Percentiles rank a stretch among this genome's conserved stretches.
These are phyloP conservation scores for Platysteira castanea DNA, from an alignment of 2,113 vertebrate genomes.

Conservation along the genomic window DNA sequence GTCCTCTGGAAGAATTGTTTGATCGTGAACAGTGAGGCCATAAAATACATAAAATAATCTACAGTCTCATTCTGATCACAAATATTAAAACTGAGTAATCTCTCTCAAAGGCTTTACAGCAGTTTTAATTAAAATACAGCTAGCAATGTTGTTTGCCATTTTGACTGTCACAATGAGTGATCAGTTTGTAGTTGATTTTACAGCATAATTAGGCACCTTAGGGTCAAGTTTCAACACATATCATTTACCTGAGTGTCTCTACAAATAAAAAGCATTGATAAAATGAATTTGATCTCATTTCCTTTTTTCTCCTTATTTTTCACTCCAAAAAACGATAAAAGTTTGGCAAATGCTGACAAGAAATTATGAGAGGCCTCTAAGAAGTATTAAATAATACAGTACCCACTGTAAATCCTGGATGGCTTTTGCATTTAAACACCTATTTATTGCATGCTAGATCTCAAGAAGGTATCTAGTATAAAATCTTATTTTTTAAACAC, in stretches of 20 bases:
- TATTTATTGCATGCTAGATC: not conserved
- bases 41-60: not conserved
- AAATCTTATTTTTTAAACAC: not conserved
- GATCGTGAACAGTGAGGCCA: not conserved
- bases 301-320: not conserved
- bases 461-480: not conserved
- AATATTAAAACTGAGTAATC: not conserved
- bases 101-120: not conserved
- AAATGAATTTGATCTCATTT: not conserved
- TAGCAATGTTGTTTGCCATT: not conserved
- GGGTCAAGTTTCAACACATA: not conserved
- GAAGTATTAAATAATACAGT: not conserved
- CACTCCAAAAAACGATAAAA: not conserved
- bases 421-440: not conserved
- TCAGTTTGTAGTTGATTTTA: not conserved
- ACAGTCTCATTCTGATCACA: not conserved
- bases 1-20: not conserved
- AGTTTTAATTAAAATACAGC: constrained; percentile 18
- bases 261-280: not conserved
- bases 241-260: not conserved
- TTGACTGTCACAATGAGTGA: not conserved
- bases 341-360: not conserved
- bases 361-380: not conserved
- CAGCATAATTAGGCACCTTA: not conserved
- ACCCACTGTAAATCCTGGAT: not conserved